Percentiles rank a stretch among this genome's conserved stretches.
Conservation (phyloP, 2,113 vertebrate genomes). For the Genyomyrus donnyi region DNA sequence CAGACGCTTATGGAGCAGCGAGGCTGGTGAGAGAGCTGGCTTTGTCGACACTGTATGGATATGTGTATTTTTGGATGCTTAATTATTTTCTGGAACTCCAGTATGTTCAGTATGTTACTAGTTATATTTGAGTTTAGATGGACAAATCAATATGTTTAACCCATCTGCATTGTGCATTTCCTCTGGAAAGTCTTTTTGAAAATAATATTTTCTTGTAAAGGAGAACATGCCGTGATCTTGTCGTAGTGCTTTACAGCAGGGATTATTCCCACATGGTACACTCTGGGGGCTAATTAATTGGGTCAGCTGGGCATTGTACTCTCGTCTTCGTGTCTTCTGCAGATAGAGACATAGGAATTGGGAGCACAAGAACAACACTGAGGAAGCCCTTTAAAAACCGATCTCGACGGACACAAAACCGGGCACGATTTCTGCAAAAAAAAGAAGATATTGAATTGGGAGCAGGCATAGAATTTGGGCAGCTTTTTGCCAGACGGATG, state of each 20-base stretch:
- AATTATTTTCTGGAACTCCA: not conserved
- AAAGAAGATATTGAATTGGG: slow-evolving; percentile 18
- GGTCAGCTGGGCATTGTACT: slow-evolving; percentile 12
- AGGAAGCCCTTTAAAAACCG: not conserved
- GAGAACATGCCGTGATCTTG: slow-evolving; percentile 7
- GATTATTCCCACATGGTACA: not conserved
- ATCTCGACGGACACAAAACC: not conserved
- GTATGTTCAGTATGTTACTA: not conserved
- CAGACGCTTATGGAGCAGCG: not conserved
- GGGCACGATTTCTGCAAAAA: not conserved
- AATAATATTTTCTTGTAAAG: slow-evolving; percentile 7
- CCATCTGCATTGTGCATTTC: not conserved
- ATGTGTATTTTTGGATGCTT: not conserved
- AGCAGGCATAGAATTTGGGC: slow-evolving; percentile 36
- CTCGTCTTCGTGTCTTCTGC: not conserved
- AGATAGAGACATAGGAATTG: not conserved
- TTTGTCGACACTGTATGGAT: not conserved
- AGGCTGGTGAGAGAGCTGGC: not conserved
- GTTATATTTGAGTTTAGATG: not conserved
- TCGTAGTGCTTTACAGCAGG: not conserved
- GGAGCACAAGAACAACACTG: not conserved
- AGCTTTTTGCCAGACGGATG: slow-evolving; percentile 28
- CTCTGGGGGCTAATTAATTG: slow-evolving; percentile 11
- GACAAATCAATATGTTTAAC: not conserved
- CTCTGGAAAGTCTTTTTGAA: not conserved